Evolutionary conservation across 2,113 vertebrate species (phyloP), one percentile per base, ranked within the genome.

Genomic region (Zapus hudsonius): DNA sequence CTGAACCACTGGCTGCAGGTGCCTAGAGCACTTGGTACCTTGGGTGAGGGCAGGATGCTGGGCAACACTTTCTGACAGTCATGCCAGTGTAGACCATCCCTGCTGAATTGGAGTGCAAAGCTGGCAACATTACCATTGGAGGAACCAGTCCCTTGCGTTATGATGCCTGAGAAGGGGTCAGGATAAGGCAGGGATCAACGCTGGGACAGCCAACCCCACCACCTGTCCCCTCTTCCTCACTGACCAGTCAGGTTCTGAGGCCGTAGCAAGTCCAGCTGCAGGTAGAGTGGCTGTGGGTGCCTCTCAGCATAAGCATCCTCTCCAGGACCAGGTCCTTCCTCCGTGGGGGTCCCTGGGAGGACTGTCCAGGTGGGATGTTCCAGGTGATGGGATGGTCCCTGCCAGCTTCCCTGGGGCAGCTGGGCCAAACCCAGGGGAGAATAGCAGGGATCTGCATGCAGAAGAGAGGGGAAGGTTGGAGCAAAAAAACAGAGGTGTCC

Each of bases 21-120:
- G 15, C n/a, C 22, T 9, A 15, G 1, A 55, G 72, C 1, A 0
- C 42, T 64, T 16, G 2, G 63, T 87, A 99, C 99, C 98, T 98
- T 98, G 10, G 97, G 96, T 86, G 96, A 95, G 16, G 96, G 96
- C 23, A 72, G 94, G 4, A 91, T 63, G 1, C 97, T 96, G 3
- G 97, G 87, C 23, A 96, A 85, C 15, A 98, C 72, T 84, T 99
- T 98, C 22, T 86, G 97, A 95, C 98, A 99, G 11, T 96, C 97
- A 11, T 96, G 95, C 99, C 99, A 99, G 17, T 61, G 98, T 13
- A 31, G 73, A 11, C 98, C 98, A 16, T 99, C 97, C 0, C 7
- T 84, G 85, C 99, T 99, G 95, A 99, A 98, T 97, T 98, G 98
- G 17, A 99, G 98, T 33, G 97, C 98, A 96, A 99, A 99, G 90